Evolutionary conservation across 2,888 invertebrate genomes (phyloP), one percentile per base, ranked within the genome.

Genomic region (Epistrophe eligans): DNA sequence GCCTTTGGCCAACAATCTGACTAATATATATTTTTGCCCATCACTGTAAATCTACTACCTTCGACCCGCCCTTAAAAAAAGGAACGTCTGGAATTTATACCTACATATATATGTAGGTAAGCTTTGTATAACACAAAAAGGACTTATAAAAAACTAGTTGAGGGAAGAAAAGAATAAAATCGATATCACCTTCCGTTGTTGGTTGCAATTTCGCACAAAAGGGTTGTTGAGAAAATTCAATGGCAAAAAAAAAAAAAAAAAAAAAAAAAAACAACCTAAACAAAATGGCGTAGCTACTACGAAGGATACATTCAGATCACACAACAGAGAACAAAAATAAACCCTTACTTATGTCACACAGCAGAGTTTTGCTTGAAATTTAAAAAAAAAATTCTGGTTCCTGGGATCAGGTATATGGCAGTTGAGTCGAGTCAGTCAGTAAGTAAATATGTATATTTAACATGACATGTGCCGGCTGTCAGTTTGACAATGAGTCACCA

Each of bases 181-280:
- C 84, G 72, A 85, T 85, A 85, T 62, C 77, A 81, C 84, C 72
- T 85, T 80, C 81, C 67, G 72, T 81, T 24, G 72, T 81, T 24
- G 24, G 24, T 24, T 77, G 73, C 77, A 81, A 66, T 55, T 80
- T 84, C 48, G 72, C 72, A 67, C 43, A 70, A 77, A 84, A 77
- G 77, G 84, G 84, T 81, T 85, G 81, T 81, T 81, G 72, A 67
- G 48, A 52, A 28, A 8, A 40, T 70, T 70, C 55, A 70, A 70
- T 70, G 55, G 38, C 70, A 70, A 10, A 52, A 50, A 17, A 45
- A n/a, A 64, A 15, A 28, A 35, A 17, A 3, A 62, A 28, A 5
- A 5, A n/a, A 15, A 6, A 15, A n/a, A 1, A 40, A 11, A 28
- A 10, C 43, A 66, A 55, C 24, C 52, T 55, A 40, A 52, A 70